Conservation (phyloP, 2,797 vertebrate species). For the Phylloscopus collybita region DNA sequence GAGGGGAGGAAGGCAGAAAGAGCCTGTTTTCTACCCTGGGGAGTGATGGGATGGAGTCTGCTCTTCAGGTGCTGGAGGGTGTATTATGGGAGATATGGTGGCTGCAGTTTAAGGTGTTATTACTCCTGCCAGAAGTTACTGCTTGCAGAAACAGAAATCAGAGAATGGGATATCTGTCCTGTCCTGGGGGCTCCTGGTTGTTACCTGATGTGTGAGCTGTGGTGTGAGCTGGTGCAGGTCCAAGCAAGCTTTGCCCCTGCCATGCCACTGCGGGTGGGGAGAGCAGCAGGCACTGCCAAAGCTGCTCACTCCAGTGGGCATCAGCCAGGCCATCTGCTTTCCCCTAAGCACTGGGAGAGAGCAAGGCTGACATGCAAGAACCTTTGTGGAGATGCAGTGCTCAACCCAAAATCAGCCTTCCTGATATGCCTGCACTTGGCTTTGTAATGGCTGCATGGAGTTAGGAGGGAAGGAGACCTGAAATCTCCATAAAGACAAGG, state of each 20-base stretch:
- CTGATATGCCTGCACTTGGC: background rate
- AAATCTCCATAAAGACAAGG: background rate
- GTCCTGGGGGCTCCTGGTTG: background rate
- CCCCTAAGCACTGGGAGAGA: background rate
- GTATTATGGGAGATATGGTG: background rate
- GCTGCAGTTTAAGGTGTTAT: background rate
- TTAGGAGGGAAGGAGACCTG: background rate
- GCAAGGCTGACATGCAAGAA: background rate
- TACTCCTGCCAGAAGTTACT: background rate
- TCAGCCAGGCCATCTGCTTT: background rate
- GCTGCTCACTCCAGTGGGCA: background rate
- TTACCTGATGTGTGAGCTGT: background rate
- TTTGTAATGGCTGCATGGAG: background rate
- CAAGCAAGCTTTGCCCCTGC: background rate
- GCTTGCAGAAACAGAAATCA: background rate
- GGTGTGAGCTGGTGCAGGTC: background rate
- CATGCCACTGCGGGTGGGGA: fast-evolving
- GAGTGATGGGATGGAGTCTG: background rate
- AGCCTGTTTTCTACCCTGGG: background rate
- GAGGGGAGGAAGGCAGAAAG: background rate
- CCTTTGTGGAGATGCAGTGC: background rate
- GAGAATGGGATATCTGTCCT: background rate
- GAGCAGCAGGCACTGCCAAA: background rate
- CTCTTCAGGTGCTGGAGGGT: background rate
- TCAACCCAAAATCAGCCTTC: background rate